Evolutionary conservation across 1,140 invertebrate species (phyloP), one percentile per base, ranked within the genome.

Genomic region (Ceratina calcarata): DNA sequence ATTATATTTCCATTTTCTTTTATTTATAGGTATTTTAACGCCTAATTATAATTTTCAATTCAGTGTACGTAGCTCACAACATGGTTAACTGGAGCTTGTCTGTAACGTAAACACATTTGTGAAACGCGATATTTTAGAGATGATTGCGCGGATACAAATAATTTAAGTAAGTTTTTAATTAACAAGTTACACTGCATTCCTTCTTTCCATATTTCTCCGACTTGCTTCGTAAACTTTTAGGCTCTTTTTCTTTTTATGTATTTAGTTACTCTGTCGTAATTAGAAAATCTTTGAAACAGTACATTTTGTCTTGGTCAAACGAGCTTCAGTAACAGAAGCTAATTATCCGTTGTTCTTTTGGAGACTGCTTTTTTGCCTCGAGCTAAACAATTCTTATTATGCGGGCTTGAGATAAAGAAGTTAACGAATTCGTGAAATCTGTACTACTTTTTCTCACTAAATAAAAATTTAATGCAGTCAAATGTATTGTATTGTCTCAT

Each of bases 111-210:
- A 32, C 27, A 32, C 27, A 4, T 32, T 74, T 20, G 24, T 66
- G n/a, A 74, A 66, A 18, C 7, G 0, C 4, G 61, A 65, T 15
- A 60, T 12, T 32, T 32, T 32, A 32, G 27, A 32, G 2, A 32
- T 32, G 27, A 32, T 32, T 32, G 4, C 1, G 27, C 27, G 27
- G 27, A 32, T 32, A 32, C 27, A 32, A 32, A 4, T 32, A 4
- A 4, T 32, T 32, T 32, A 32, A 32, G 32, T 8, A n/a, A 67
- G 57, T 20, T 76, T 49, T 67, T 76, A 76, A 58, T 76, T 76
- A 6, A 4, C 4, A 18, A 37, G 27, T 45, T 45, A 13, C 20
- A 16, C 32, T n/a, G 7, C 3, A 20, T 13, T 24, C 37, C 7
- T 3, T 58, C 12, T 8, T 16, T 16, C 15, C 7, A 12, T 15